phyloP scores from a whole-genome alignment of 2,113 vertebrate species.

The Xiphias gladius region DNA sequence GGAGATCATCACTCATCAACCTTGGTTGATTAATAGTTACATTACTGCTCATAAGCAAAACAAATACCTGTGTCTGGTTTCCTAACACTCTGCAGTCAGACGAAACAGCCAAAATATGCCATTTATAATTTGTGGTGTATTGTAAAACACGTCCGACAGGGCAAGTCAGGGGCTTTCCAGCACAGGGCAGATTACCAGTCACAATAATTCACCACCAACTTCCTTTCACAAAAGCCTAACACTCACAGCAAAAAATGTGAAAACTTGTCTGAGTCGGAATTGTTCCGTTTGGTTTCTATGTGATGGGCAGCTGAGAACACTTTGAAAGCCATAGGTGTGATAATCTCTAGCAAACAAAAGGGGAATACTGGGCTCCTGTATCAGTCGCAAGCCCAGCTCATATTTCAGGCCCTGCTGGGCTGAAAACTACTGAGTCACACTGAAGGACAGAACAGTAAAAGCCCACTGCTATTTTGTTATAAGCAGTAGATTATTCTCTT shows the following conservation, averaged over 20 bases:
- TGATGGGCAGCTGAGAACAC: background rate
- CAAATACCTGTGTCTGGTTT: background rate
- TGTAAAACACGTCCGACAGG: conserved; percentile 28
- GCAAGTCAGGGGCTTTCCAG: conserved; percentile 71
- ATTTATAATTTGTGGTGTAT: background rate
- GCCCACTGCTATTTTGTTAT: background rate
- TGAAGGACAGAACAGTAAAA: conserved; percentile 54
- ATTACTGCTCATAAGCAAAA: background rate
- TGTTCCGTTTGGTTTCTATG: background rate
- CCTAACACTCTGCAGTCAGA: background rate
- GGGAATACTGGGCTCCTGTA: conserved; percentile 27
- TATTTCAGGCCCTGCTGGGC: conserved; percentile 73
- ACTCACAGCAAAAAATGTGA: background rate
- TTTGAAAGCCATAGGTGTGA: conserved; percentile 12
- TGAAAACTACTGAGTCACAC: conserved; percentile 81
- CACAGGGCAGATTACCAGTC: conserved; percentile 22
- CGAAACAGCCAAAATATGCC: background rate
- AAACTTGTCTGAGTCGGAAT: background rate
- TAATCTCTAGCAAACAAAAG: conserved; percentile 48
- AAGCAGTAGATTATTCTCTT: background rate
- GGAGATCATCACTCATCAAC: background rate
- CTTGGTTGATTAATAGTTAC: background rate
- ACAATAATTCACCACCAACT: conserved; percentile 44
- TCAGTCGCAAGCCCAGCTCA: conserved; percentile 62
- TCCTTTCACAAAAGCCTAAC: conserved; percentile 30